phyloP scores from a whole-genome alignment of 2,797 vertebrate species.

The Gila robusta region DNA sequence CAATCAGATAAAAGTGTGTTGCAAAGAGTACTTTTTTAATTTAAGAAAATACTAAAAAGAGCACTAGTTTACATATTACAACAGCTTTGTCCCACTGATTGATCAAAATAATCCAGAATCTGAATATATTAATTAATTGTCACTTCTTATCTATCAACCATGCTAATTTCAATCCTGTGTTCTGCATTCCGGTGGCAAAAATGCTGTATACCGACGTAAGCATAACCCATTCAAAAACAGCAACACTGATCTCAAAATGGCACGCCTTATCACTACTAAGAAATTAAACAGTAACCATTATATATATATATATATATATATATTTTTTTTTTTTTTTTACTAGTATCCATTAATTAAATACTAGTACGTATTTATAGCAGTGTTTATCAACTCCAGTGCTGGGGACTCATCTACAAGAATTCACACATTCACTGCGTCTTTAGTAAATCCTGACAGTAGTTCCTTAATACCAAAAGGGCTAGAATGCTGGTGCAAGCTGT shows the following conservation, averaged over 20 bases:
- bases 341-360: too few species aligned
- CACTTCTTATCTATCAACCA: neutral
- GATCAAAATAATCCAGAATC: neutral
- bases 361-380: too few species aligned
- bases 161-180: neutral
- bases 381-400: too few species aligned
- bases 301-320: too few species aligned
- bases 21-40: neutral
- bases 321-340: too few species aligned
- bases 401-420: too few species aligned
- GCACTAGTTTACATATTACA: neutral
- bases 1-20: neutral
- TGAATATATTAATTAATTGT: neutral
- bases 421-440: too few species aligned
- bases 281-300: too few species aligned
- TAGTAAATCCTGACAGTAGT: too few species aligned
- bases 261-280: neutral
- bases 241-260: neutral
- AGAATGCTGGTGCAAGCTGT: too few species aligned
- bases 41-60: neutral
- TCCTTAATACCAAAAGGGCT: too few species aligned
- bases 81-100: neutral
- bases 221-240: neutral
- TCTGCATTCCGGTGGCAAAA: neutral
- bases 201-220: neutral